Base-by-base conservation (phyloP, 2,797 vertebrate genomes). In the Lemur catta region DNA sequence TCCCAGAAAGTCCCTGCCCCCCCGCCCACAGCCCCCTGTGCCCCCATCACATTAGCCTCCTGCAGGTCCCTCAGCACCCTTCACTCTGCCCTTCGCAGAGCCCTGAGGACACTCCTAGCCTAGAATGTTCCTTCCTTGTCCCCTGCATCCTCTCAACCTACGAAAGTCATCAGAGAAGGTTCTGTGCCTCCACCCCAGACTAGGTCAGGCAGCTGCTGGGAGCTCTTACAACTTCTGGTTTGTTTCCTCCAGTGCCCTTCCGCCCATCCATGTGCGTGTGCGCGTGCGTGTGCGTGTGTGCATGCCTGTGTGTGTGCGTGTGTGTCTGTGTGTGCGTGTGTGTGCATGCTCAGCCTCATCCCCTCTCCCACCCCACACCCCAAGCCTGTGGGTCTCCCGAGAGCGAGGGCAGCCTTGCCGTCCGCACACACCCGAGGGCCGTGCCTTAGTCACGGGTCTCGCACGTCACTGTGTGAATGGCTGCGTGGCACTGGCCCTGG, bases 181-280 rank as follows among this genome's bases (percentile, higher is more conserved):
- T 86, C 67, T 35, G 4, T 0, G 12, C 55, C 57, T 78, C 33
- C n/a, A 30, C 22, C 22, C 26, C 4, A 35, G 65, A 18, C 20
- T 35, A 28, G 26, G 24, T 30, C 50, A 69, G 43, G 48, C 13
- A 18, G 28, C 33, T 52, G 9, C 61, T 26, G 28, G 80, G 61
- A 67, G 52, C 48, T 41, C 71, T 59, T 46, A 55, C 71, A 72
- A 91, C 28, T 61, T 33, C 22, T 41, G 24, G 22, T 18, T 72
- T n/a, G 28, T 57, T 87, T 84, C 46, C 28, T 50, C 43, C 13
- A 2, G 6, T 8, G 33, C 12, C 35, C 69, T 93, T n/a, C 57
- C 24, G n/a, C 1, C 7, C 18, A n/a, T 65, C 7, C 28, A 10
- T 12, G 24, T 5, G 10, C 1, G 4, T 4, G 22, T 24, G 7